Evolutionary conservation across 2,113 vertebrate genomes (phyloP), one percentile per base, ranked within the genome.

Genomic region (Balaenoptera acutorostrata): DNA sequence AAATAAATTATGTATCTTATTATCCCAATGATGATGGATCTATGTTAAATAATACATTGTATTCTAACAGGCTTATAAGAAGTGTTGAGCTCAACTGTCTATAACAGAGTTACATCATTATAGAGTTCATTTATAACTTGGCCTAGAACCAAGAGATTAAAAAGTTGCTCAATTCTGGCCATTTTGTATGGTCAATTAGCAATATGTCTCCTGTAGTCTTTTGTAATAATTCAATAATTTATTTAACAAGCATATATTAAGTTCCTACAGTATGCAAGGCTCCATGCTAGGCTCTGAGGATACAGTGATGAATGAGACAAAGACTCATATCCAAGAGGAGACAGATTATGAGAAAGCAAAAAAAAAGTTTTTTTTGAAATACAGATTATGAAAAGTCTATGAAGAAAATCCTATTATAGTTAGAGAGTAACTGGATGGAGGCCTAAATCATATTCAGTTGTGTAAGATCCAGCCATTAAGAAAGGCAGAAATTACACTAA

Each of bases 1-100:
- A 97, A 71, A 88, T 95, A 44, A 85, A 55, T 39, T 93, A 41
- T 71, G 2, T 74, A 21, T 86, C 44, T 81, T 93, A 20, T 91
- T 97, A 55, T 74, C 92, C 59, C 15, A 57, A 0, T 88, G 27
- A 82, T n/a, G 46, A 57, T 89, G 20, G 29, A 33, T 75, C 57
- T 72, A 46, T 25, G 49, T 69, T 90, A 86, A 87, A 55, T 80
- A 72, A 83, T 46, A 10, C 39, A 44, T 63, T 94, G 8, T 52
- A 74, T 78, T 94, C 66, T 90, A 72, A 90, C n/a, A 52, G 88
- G 15, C 63, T 91, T 89, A 74, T 87, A 84, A 83, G 14, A 95
- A 85, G 31, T 63, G 55, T 49, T 49, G 39, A 57, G 27, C 74
- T 72, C 11, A 20, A 94, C n/a, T 92, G 12, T 81, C 68, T 90